Percentiles rank a stretch among this genome's conserved stretches.
Evolutionary conservation across 2,888 invertebrate species (phyloP).

Genomic region (Gerosis bhagava): DNA sequence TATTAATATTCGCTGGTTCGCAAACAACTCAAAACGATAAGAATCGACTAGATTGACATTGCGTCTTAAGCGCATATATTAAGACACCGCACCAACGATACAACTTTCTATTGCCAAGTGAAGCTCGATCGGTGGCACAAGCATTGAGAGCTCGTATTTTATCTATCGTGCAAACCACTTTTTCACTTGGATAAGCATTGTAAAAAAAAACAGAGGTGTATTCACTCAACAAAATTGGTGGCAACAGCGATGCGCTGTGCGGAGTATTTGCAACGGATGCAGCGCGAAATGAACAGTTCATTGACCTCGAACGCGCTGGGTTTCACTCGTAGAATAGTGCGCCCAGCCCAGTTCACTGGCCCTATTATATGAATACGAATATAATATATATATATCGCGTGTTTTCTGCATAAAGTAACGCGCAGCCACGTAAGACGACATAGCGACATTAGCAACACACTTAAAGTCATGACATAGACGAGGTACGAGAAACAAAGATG

Average conservation of each 20-base stretch:
- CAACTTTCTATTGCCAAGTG: slow-evolving; percentile 45
- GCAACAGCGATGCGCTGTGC: slow-evolving; percentile 67
- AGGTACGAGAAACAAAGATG: too few species aligned
- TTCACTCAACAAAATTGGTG: slow-evolving; percentile 69
- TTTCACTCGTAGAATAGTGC: slow-evolving; percentile 70
- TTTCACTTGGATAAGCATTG: slow-evolving; percentile 57
- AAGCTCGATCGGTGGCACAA: too few species aligned
- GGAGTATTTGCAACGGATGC: slow-evolving; percentile 81
- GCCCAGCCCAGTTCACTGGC: slow-evolving; percentile 69
- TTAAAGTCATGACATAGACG: not conserved
- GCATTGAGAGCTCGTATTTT: slow-evolving; percentile 57
- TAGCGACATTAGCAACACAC: too few species aligned
- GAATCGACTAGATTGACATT: slow-evolving; percentile 8
- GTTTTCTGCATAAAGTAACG: slow-evolving; percentile 13
- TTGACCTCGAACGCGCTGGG: slow-evolving; percentile 74
- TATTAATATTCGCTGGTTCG: not conserved
- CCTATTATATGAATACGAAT: slow-evolving; percentile 51
- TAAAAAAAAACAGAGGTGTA: slow-evolving; percentile 66
- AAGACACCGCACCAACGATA: slow-evolving; percentile 28
- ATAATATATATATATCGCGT: slow-evolving; percentile 13
- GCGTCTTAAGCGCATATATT: slow-evolving; percentile 26
- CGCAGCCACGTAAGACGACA: not conserved
- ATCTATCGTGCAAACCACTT: slow-evolving; percentile 59
- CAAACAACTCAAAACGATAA: slow-evolving; percentile 12
- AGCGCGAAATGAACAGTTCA: slow-evolving; percentile 80